phyloP scores from a whole-genome alignment of 2,797 vertebrate genomes.

The Rhynchotus rufescens region DNA sequence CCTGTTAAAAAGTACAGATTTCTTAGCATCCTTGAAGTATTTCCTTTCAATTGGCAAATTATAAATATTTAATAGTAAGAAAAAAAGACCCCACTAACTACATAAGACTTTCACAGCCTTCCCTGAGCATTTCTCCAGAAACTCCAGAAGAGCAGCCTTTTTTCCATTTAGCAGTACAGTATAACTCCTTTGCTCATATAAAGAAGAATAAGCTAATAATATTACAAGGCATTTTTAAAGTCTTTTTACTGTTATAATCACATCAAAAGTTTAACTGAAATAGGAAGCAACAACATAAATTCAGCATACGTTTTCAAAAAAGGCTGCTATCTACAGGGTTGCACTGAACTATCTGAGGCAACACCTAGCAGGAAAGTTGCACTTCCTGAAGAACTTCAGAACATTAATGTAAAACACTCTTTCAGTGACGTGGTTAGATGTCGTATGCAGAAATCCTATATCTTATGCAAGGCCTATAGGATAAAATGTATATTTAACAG shows the following conservation, averaged over 20 bases:
- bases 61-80: neutral
- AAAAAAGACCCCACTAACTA: neutral
- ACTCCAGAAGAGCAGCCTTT: neutral
- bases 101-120: neutral
- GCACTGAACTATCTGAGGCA: neutral
- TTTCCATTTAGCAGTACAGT: neutral
- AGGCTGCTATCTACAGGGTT: neutral
- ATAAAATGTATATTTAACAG: neutral
- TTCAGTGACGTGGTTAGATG: neutral
- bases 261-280: neutral
- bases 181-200: neutral
- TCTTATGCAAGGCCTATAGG: too few relatives aligned
- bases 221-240: neutral
- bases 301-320: neutral
- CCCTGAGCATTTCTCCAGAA: neutral
- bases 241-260: neutral
- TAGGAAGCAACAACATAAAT: neutral
- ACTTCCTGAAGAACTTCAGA: neutral
- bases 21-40: neutral
- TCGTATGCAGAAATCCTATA: neutral
- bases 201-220: conserved; percentile 15
- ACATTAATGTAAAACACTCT: neutral
- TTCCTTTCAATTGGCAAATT: neutral
- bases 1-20: neutral
- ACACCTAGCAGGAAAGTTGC: neutral